A percentile compares a stretch with the other conserved stretches of the same genome.
phyloP scores from a whole-genome alignment of 1,140 invertebrate species.

The Pollicipes pollicipes region DNA sequence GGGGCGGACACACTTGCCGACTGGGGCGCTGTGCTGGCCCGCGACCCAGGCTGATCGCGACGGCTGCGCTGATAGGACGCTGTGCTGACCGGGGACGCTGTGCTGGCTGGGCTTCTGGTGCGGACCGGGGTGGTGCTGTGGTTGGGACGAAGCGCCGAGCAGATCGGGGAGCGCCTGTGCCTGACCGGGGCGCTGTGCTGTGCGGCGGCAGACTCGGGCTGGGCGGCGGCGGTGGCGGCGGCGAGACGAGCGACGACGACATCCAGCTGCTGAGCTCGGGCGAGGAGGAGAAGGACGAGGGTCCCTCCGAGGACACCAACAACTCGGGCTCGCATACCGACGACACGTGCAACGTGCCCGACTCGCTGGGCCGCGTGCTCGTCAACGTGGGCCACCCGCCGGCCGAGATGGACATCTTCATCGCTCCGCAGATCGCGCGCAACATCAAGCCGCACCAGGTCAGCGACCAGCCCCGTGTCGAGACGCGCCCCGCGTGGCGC shows the following conservation, averaged over 20 bases:
- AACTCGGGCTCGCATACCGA: constrained; percentile 29
- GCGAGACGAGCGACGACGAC: constrained; percentile 15
- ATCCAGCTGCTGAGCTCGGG: constrained; percentile 16
- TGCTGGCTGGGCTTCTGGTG: too few relatives aligned
- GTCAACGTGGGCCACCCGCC: constrained; percentile 92
- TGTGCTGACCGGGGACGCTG: too few relatives aligned
- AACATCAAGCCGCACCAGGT: constrained; percentile 89
- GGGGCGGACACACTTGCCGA: too few relatives aligned
- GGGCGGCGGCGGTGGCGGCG: too few relatives aligned
- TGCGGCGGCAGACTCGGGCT: not conserved
- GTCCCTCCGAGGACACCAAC: constrained; percentile 49
- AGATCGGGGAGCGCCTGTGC: too few relatives aligned
- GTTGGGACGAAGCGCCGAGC: too few relatives aligned
- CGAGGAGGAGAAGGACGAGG: constrained; percentile 23
- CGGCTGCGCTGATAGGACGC: too few relatives aligned
- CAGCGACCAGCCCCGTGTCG: constrained; percentile 5
- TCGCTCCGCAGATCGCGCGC: constrained; percentile 78
- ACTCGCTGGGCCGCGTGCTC: constrained; percentile 76
- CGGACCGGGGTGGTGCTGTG: too few relatives aligned
- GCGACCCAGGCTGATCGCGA: too few relatives aligned
- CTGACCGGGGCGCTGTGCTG: too few relatives aligned
- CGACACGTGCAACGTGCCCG: constrained; percentile 67
- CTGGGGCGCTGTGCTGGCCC: too few relatives aligned
- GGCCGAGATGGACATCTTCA: constrained; percentile 78
- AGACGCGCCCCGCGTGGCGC: too few relatives aligned